Percentiles rank a stretch among this genome's conserved stretches.
Conservation (phyloP, 1,140 invertebrate species). For the Zaprionus tsacasi region DNA sequence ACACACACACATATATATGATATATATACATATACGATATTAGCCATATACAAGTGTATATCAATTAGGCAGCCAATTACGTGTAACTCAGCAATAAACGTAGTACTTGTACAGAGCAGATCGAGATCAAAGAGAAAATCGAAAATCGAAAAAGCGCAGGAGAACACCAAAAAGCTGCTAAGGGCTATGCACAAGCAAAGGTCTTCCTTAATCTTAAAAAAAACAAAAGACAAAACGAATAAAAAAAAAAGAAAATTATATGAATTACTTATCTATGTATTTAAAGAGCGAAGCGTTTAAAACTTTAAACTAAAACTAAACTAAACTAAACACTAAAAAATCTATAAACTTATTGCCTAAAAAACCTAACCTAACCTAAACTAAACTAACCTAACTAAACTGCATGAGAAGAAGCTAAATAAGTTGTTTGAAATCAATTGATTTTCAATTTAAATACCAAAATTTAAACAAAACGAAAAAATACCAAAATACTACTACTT, state of each 20-base stretch:
- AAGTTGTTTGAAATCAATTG: slow-evolving; percentile 25
- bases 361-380: neutral
- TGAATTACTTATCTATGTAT: slow-evolving; percentile 12
- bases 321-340: slow-evolving; percentile 15
- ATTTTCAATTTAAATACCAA: slow-evolving; percentile 17
- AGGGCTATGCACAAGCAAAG: slow-evolving; percentile 59
- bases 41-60: slow-evolving; percentile 21
- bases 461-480: slow-evolving; percentile 14
- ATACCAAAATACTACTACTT: slow-evolving; percentile 3
- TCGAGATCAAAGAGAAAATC: neutral
- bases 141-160: slow-evolving; percentile 1
- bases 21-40: slow-evolving; percentile 1
- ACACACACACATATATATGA: slow-evolving; percentile 22
- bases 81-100: slow-evolving; percentile 29
- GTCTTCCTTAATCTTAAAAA: slow-evolving; percentile 65
- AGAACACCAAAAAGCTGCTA: slow-evolving; percentile 36
- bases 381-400: neutral
- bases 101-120: slow-evolving; percentile 27
- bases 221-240: slow-evolving; percentile 21
- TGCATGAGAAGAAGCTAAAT: slow-evolving; percentile 31
- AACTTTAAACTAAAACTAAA: slow-evolving; percentile 13
- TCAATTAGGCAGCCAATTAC: slow-evolving; percentile 56
- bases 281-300: slow-evolving; percentile 3
- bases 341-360: slow-evolving; percentile 25
- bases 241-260: slow-evolving; percentile 18